These are phyloP conservation scores for Chironomus tepperi DNA, from an alignment of 1,140 invertebrate genomes.

Conservation along the genomic window DNA sequence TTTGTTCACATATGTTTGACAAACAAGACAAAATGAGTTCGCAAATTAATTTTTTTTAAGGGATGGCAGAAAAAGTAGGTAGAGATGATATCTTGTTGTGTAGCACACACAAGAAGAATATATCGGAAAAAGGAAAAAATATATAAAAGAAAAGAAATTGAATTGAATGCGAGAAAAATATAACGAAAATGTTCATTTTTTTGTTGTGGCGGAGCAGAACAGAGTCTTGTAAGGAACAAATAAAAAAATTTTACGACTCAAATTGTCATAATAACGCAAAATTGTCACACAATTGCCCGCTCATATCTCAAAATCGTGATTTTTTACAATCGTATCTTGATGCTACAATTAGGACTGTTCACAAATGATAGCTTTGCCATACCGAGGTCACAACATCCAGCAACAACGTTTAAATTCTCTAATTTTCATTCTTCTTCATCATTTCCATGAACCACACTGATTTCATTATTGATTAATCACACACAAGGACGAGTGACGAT, in stretches of 20 bases:
- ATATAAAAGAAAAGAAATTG: background rate
- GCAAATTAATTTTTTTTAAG: no score
- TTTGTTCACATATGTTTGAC: no score
- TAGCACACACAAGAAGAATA: background rate
- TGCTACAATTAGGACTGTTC: no score
- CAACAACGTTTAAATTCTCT: no score
- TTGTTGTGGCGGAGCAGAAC: background rate
- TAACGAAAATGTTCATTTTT: background rate
- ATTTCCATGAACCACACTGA: background rate
- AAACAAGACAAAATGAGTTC: no score
- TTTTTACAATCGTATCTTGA: no score
- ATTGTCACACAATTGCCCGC: no score
- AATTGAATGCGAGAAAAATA: background rate
- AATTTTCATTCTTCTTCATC: no score
- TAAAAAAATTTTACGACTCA: background rate
- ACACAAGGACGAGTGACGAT: background rate
- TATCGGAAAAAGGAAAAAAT: background rate
- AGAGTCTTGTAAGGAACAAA: background rate
- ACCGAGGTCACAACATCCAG: no score
- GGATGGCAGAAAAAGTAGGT: background rate
- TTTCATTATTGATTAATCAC: conserved; percentile 14
- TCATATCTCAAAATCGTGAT: no score
- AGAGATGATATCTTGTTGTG: background rate
- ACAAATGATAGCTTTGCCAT: no score
- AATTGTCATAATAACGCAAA: background rate